Conservation (phyloP, 1,140 invertebrate genomes). For the Lasioglossum albipes region DNA sequence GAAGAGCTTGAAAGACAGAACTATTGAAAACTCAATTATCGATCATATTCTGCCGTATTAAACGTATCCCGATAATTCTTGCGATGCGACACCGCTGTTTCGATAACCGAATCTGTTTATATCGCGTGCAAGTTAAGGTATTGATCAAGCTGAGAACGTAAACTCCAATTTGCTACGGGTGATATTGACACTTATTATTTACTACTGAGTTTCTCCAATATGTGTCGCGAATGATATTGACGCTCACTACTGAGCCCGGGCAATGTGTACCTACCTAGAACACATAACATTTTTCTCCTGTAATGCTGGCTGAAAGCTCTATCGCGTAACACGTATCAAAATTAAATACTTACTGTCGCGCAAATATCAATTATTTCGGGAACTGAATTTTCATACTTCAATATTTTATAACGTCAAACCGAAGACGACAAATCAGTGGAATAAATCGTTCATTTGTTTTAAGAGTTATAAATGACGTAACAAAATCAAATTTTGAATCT, state of each 20-base stretch:
- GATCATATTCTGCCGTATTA: not conserved
- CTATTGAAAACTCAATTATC: not conserved
- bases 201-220: constrained; percentile 22
- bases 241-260: constrained; percentile 7
- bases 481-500: no score
- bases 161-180: not conserved
- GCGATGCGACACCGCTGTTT: not conserved
- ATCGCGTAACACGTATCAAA: not conserved
- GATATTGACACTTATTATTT: constrained; percentile 46
- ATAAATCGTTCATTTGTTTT: no score
- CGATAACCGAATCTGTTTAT: constrained; percentile 1
- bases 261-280: not conserved
- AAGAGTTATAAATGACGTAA: no score
- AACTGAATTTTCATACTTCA: no score
- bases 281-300: not conserved
- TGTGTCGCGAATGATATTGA: constrained; percentile 27
- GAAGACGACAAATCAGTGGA: no score
- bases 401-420: no score
- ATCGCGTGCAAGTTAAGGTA: constrained; percentile 1
- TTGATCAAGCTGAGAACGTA: constrained; percentile 2
- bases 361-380: no score
- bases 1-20: not conserved
- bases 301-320: not conserved
- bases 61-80: not conserved
- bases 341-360: not conserved